Base-by-base conservation (phyloP, 2,797 vertebrate species). In the Antennarius maculatus region DNA sequence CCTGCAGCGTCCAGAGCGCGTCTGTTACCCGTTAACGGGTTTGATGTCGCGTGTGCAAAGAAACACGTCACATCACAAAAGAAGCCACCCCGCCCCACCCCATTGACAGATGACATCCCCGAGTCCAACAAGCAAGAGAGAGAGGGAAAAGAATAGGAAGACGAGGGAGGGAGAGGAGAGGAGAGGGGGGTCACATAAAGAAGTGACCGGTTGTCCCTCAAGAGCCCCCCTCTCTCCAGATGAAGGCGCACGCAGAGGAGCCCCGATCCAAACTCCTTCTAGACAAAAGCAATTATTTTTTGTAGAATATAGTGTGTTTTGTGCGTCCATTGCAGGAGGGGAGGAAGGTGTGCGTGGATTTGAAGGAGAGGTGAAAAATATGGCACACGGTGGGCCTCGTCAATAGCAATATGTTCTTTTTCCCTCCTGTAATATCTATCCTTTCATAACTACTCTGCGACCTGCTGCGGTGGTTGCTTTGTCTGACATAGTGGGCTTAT, bases 201-300 rank as follows among this genome's bases (percentile, higher is more conserved):
- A 91, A 93, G 81, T 86, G 92, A 92, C 92, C 77, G 71, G 91
- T 92, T 92, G 93, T 92, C 92, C 92, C 86, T 94, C 93, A 71
- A 69, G 89, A 89, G 85, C 91, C 92, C 92, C 93, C 91, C 84
- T 84, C 64, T 86, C 66, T 77, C 49, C 75, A 66, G 79, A 73
- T 71, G 71, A 79, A 81, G 89, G 77, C 58, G 59, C 83, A 86
- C 79, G 71, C 88, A 79, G 79, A 90, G 89, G 89, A 91, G 92
- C 92, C 89, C 87, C 80, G 75, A 88, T 90, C 87, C 93, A 92
- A 94, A 93, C 94, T 94, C 95, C 94, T 94, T 95, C 93, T 95
- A 96, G 95, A 97, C 95, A 97, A 96, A 97, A 96, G 96, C 95
- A 96, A 96, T 96, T 95, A 96, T 95, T 95, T 95, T 95, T 93